Evolutionary conservation across 2,113 vertebrate genomes (phyloP), one percentile per base, ranked within the genome.

Genomic region (Paradisaea rubra): DNA sequence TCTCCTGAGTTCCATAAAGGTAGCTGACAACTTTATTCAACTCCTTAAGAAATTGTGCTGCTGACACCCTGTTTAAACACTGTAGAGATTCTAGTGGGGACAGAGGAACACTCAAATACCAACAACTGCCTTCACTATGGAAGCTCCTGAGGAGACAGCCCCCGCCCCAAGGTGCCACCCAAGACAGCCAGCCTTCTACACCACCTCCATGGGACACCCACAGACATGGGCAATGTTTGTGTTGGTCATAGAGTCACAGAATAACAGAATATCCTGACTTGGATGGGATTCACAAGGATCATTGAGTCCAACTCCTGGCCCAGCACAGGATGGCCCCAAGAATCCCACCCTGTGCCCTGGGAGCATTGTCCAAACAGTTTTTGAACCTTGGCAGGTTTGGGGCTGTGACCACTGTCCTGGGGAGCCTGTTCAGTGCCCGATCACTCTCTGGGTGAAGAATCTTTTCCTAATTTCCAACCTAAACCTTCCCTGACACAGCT

Each of bases 301-400:
- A n/a, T 20, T 0, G 0, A 70, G 63, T 49, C 54, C 35, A 83
- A 0, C 10, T 23, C 15, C 49, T 49, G 30, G 22, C 15, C 41
- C 35, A 56, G 41, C 41, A 63, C 35, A 49, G 22, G 27, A 42
- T 4, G 9, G 18, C 15, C 18, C 18, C 18, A 63, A 17, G 31
- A 77, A 35, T 54, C 35, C 42, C 27, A 20, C 2, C 64, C 3
- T 28, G 35, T 23, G 41, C 41, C 25, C 17, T 44, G 49, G 61
- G 13, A 50, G 18, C 4, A 20, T 42, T 56, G 31, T 28, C 49
- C 56, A 70, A 54, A 8, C 31, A 23, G 2, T 23, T 76, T 28
- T 13, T 24, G 41, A 49, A 12, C 22, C 8, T 9, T 70, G 42
- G 9, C 12, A 49, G 25, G 10, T 19, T 33, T 50, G 30, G 22